Conservation (phyloP, 2,113 vertebrate genomes). For the Oxygymnocypris stewartii region DNA sequence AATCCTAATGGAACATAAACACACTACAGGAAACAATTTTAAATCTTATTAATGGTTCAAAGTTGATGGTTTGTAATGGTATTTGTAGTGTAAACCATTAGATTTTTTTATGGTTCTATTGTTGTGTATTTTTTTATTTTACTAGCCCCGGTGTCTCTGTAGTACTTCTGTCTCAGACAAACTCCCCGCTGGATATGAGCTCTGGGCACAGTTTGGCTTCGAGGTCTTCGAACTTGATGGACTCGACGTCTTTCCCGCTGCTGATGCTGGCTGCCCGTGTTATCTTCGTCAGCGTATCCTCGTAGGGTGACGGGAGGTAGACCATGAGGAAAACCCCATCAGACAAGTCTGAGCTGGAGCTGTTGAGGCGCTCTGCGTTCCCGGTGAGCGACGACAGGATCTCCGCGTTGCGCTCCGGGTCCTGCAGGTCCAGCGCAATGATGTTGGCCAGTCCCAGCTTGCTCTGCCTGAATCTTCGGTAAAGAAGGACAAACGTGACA, state of each 20-base stretch:
- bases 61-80: too few species aligned
- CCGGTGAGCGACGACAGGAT: slow-evolving; percentile 70
- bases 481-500: slow-evolving; percentile 77
- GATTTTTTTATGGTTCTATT: too few species aligned
- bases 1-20: too few species aligned
- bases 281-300: slow-evolving; percentile 83
- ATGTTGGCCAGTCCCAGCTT: slow-evolving; percentile 74
- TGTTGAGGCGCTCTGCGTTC: slow-evolving; percentile 65
- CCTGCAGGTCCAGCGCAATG: slow-evolving; percentile 78
- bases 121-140: too few species aligned
- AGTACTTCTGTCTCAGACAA: slow-evolving; percentile 49
- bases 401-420: slow-evolving; percentile 62
- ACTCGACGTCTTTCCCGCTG: slow-evolving; percentile 68
- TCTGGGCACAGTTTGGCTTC: slow-evolving; percentile 69
- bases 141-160: neutral
- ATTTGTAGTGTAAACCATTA: too few species aligned
- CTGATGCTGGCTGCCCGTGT: slow-evolving; percentile 71
- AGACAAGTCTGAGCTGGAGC: slow-evolving; percentile 70
- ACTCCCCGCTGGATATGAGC: slow-evolving; percentile 56
- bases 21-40: too few species aligned
- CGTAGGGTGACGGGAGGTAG: slow-evolving; percentile 82
- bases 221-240: slow-evolving; percentile 66
- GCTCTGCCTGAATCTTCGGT: slow-evolving; percentile 71
- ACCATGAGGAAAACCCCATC: slow-evolving; percentile 75
- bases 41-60: too few species aligned